Evolutionary conservation across 2,797 vertebrate genomes (phyloP), one percentile per base, ranked within the genome.

Genomic region (Pelodytes ibericus): DNA sequence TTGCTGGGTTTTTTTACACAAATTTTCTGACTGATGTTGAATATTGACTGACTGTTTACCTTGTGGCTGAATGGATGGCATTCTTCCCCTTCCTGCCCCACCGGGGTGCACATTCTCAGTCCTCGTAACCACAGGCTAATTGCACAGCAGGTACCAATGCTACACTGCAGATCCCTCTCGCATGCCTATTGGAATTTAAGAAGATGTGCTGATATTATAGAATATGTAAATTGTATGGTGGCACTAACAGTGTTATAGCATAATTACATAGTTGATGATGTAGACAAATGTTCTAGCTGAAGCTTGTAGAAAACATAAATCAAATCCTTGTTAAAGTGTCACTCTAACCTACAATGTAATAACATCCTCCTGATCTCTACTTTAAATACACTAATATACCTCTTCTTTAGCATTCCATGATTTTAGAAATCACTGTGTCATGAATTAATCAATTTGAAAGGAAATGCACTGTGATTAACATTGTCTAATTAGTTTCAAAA

Each of bases 11-110:
- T n/a, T n/a, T n/a, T n/a, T n/a, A n/a, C 44, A 36, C 3, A 29
- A 3, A 22, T 20, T 36, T 16, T 16, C 20, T 10, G 13, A 29
- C 26, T 29, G 27, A 29, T n/a, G 26, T 66, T 11, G 16, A 65
- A 20, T 67, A 25, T 31, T 57, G 22, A 11, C n/a, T 8, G 10
- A 30, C 18, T 7, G n/a, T 44, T 44, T 87, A 96, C 97, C 95
- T 96, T 96, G 83, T 95, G 94, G 70, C 95, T 96, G 77, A 90
- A 90, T 0, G 96, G 96, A 81, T 97, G 95, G 72, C 97, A 98
- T 72, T 94, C 90, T 0, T 96, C 95, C 41, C 95, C 95, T 70
- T 93, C 92, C 27, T 76, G 85, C 0, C 96, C 96, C 82, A 93
- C 86, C 0, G 96, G 96, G 18, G 93, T 91, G 71, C 96, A 98